These are phyloP conservation scores for Stenodera caucasica DNA, from an alignment of 2,888 invertebrate genomes.

Conservation along the genomic window DNA sequence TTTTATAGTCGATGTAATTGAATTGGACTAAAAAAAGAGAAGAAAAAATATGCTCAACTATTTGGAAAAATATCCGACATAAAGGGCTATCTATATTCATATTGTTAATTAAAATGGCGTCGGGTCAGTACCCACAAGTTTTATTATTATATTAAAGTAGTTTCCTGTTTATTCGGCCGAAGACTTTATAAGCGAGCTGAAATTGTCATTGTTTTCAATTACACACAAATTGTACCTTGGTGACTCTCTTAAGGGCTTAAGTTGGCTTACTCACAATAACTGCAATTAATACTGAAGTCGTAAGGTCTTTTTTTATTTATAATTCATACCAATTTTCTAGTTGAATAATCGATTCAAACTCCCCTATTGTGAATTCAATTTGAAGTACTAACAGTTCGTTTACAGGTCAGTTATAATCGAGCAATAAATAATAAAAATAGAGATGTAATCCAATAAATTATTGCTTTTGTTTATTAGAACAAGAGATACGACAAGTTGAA, in stretches of 20 bases:
- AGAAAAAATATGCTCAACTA: conserved; percentile 27
- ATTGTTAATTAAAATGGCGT: conserved; percentile 41
- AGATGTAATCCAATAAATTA: not conserved
- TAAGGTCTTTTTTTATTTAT: too few species aligned
- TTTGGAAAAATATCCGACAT: conserved; percentile 15
- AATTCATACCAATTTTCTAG: too few species aligned
- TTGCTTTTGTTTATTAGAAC: not conserved
- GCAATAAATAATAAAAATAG: not conserved
- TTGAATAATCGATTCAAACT: too few species aligned
- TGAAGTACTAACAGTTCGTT: too few species aligned
- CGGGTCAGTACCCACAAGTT: conserved; percentile 23
- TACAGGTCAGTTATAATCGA: too few species aligned
- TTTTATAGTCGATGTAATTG: conserved; percentile 33
- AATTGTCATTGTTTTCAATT: conserved; percentile 17
- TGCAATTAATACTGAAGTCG: not conserved
- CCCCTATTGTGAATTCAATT: too few species aligned
- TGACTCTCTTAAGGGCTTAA: not conserved
- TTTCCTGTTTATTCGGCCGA: not conserved
- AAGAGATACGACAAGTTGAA: not conserved
- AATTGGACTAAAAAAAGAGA: conserved; percentile 19
- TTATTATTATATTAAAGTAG: conserved; percentile 22
- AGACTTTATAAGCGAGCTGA: not conserved
- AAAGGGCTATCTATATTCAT: conserved; percentile 41
- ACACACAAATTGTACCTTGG: not conserved
- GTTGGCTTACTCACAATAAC: not conserved